Conservation (phyloP, 2,888 invertebrate species). For the Brachypalpus laphriformis region DNA sequence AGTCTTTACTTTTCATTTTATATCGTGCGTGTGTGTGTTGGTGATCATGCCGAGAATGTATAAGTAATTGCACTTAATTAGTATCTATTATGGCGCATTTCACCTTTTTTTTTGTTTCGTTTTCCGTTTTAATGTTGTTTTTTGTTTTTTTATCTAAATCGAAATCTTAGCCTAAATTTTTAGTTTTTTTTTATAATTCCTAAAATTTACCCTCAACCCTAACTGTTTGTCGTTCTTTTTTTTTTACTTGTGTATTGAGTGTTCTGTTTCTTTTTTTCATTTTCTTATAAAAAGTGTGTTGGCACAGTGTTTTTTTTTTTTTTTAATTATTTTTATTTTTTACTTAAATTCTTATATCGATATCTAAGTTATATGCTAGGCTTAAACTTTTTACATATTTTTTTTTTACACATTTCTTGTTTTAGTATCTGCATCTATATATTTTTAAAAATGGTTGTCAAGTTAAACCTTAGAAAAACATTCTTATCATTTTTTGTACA, state of each 20-base stretch:
- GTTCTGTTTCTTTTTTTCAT: slow-evolving; percentile 28
- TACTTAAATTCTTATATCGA: slow-evolving; percentile 79
- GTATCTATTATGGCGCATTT: slow-evolving; percentile 49
- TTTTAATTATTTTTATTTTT: slow-evolving; percentile 67
- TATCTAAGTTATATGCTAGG: slow-evolving; percentile 75
- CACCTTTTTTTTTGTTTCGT: slow-evolving; percentile 1
- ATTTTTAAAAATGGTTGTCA: slow-evolving; percentile 15
- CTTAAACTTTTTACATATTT: slow-evolving; percentile 67
- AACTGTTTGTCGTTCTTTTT: slow-evolving; percentile 26
- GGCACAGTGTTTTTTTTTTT: slow-evolving; percentile 61
- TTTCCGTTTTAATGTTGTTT: slow-evolving; percentile 46
- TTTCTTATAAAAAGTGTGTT: slow-evolving; percentile 71
- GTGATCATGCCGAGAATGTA: slow-evolving; percentile 56
- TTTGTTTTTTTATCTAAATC: slow-evolving; percentile 43
- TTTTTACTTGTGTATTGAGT: slow-evolving; percentile 31
- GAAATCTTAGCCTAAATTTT: slow-evolving; percentile 53
- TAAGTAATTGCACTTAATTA: slow-evolving; percentile 73
- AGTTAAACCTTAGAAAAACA: slow-evolving; percentile 12
- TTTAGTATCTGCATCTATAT: slow-evolving; percentile 41
- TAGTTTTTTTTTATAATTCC: slow-evolving; percentile 11
- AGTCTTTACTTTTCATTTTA: neutral
- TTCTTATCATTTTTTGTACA: slow-evolving; percentile 56
- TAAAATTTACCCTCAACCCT: slow-evolving; percentile 63
- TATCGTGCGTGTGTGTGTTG: neutral
- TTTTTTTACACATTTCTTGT: slow-evolving; percentile 43